A percentile compares a stretch with the other conserved stretches of the same genome.
These are phyloP conservation scores for Sminthurides aquaticus DNA, from an alignment of 2,888 invertebrate genomes.

Conservation along the genomic window DNA sequence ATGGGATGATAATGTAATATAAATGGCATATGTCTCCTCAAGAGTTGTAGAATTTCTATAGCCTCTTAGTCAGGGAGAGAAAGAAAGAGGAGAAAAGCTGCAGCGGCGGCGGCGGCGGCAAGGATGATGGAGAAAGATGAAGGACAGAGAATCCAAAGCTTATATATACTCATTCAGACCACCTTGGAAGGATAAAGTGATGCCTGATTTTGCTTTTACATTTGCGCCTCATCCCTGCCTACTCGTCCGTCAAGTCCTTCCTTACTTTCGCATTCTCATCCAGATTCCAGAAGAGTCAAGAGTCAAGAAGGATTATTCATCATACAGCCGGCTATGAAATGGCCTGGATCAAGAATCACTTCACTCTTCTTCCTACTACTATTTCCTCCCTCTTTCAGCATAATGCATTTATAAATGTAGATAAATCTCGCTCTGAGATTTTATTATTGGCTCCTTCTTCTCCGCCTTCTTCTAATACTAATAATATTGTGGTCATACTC, in stretches of 20 bases:
- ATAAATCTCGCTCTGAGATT: conserved; percentile 15
- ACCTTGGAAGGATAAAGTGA: neutral
- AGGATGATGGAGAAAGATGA: neutral
- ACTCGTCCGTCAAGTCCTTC: no score
- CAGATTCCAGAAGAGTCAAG: no score
- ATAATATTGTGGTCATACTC: conserved; percentile 22
- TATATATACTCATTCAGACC: neutral
- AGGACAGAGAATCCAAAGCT: no score
- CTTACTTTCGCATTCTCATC: no score
- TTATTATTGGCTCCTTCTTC: conserved; percentile 22
- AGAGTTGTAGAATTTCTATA: neutral
- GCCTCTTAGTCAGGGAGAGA: neutral
- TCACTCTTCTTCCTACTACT: no score
- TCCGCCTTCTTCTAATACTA: no score
- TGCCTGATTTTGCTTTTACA: no score
- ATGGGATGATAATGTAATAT: conserved; percentile 21
- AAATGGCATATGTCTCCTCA: conserved; percentile 14
- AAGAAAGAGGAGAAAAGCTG: neutral
- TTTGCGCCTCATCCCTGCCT: no score
- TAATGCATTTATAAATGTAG: conserved; percentile 23
- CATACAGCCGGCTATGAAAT: no score
- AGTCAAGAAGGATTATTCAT: no score
- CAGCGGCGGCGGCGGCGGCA: no score
- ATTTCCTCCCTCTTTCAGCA: neutral
- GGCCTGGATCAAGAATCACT: no score